A percentile compares a stretch with the other conserved stretches of the same genome.
These are phyloP conservation scores for Triplophysa dalaica DNA, from an alignment of 2,113 vertebrate species.

Conservation along the genomic window DNA sequence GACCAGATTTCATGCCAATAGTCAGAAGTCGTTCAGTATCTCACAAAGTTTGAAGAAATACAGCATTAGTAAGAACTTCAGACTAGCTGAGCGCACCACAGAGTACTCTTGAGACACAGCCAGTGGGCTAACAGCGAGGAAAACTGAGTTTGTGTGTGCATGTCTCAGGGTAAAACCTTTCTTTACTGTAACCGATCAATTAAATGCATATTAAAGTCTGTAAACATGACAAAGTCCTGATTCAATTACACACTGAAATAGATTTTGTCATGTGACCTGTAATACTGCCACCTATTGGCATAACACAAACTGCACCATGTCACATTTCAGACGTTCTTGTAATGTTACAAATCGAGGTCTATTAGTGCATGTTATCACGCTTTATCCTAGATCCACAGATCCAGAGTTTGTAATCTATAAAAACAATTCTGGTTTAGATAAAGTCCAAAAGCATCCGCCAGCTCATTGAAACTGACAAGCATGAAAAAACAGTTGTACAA, in stretches of 20 bases:
- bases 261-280: not conserved
- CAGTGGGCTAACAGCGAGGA: not conserved
- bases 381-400: too few species aligned
- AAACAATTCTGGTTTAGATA: too few species aligned
- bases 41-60: conserved; percentile 12
- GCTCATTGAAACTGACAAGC: too few species aligned
- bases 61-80: conserved; percentile 12
- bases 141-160: not conserved
- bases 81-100: conserved; percentile 23
- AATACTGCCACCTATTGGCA: conserved; percentile 26
- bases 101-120: not conserved
- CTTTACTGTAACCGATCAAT: not conserved
- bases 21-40: not conserved
- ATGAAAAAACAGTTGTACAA: too few species aligned
- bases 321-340: not conserved
- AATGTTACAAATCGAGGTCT: not conserved
- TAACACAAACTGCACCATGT: not conserved
- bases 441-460: too few species aligned
- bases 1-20: too few species aligned
- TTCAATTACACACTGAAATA: too few species aligned
- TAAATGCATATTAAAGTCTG: not conserved
- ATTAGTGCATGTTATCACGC: too few species aligned
- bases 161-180: not conserved
- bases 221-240: not conserved
- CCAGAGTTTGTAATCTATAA: too few species aligned